Percentiles rank a stretch among this genome's conserved stretches.
These are phyloP conservation scores for Axis porcinus DNA, from an alignment of 2,113 vertebrate genomes.

Conservation along the genomic window DNA sequence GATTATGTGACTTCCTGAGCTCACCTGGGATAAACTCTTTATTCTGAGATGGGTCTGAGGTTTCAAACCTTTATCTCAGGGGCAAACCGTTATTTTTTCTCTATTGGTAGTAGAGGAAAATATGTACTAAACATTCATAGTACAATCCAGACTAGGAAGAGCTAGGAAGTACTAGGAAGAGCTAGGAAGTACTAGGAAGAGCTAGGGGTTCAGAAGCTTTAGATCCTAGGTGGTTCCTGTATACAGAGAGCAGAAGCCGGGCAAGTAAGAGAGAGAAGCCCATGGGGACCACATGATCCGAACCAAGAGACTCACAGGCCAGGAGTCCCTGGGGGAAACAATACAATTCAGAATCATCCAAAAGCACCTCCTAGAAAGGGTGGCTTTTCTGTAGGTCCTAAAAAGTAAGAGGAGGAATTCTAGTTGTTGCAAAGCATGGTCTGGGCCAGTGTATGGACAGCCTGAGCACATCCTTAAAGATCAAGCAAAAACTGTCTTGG, in stretches of 20 bases:
- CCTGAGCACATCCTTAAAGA: not conserved
- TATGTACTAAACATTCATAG: not conserved
- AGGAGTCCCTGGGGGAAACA: accelerated
- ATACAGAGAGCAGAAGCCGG: not conserved
- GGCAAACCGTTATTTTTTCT: not conserved
- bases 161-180: not conserved
- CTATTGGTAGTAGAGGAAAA: not conserved
- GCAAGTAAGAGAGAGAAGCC: not conserved
- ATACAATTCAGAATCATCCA: not conserved
- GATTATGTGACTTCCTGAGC: not conserved
- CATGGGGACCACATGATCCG: accelerated
- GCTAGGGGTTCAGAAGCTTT: not conserved
- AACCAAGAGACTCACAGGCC: not conserved
- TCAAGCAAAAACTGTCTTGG: not conserved
- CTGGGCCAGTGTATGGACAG: accelerated
- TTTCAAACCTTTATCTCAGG: not conserved
- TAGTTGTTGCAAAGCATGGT: not conserved
- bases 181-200: not conserved
- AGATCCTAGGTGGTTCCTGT: not conserved
- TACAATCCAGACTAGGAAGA: not conserved
- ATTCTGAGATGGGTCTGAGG: not conserved
- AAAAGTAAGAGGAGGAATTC: not conserved
- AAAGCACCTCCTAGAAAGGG: not conserved
- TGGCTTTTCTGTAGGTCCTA: not conserved
- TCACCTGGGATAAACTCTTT: not conserved